Base-by-base conservation (phyloP, 64 coral and sea anemone species). In the Platygyra sinensis region DNA sequence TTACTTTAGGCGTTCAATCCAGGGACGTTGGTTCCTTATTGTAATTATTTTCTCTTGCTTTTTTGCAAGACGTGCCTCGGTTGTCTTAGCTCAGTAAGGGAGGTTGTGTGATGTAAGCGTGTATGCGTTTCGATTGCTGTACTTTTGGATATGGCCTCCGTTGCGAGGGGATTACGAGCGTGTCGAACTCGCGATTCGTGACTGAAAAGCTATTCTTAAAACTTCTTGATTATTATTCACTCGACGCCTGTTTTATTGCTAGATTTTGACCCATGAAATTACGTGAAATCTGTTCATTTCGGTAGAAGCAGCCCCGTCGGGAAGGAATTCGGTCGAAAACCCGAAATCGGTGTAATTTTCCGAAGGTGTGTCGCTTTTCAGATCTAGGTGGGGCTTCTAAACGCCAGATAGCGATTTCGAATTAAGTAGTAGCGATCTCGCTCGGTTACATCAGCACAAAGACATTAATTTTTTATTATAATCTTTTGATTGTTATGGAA, bases 391-490 rank as follows among this genome's bases (percentile, higher is more conserved):
- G 87, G 92, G 92, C 92, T 49, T 57, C 15, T 16, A 18, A 61
- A 16, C 54, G 54, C 54, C 42, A 42, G 14, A 13, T 31, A 42
- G 80, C 61, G 62, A 71, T 72, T 85, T 85, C 36, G 63, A 71
- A 85, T 85, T 63, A 85, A 85, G 63, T 29, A 85, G 60, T 4
- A 52, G 81, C 33, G 81, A 85, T 85, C 81, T 36, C 81, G 39
- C 81, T 85, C 81, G 62, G 81, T 85, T 85, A 85, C 81, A 85
- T 85, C 60, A 85, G 62, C 65, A 75, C 60, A 62, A 81, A 77
- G 77, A 91, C 82, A 94, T 94, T 94, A 94, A 94, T 90, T 90
- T 94, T 94, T 94, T 85, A 94, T 94, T 67, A 87, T 90, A 77
- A 93, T 87, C 62, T 90, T 96, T 78, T 88, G 89, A 93, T 96